Evolutionary conservation across 1,140 invertebrate species (phyloP), one percentile per base, ranked within the genome.

Genomic region (Drosophila bifasciata): DNA sequence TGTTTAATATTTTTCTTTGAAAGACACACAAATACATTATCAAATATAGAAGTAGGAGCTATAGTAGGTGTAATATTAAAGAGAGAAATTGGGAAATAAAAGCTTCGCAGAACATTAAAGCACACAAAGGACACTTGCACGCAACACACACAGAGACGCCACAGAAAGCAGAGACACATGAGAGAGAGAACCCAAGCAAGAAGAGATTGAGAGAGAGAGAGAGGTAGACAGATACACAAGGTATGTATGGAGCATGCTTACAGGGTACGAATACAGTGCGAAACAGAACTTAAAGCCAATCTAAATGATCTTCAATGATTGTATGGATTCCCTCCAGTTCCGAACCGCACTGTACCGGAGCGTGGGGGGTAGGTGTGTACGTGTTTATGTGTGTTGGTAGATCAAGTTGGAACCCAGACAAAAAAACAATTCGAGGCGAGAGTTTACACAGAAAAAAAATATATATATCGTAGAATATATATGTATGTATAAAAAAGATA

Each of bases 11-110:
- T 19, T 59, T 19, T 64, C 19, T 16, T 61, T 15, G 43, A 70
- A 56, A 66, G 23, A 81, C 62, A 77, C 59, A 85, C 61, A 89
- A 66, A 69, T 78, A 84, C 70, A 84, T 89, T 84, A 76, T 72
- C 40, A 50, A 76, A 77, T 61, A 69, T 46, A 44, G 36, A 45
- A 67, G 68, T 62, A 79, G 44, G 44, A 77, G 36, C 56, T 69
- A n/a, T n/a, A n/a, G n/a, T n/a, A 69, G 43, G 44, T 41, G 58
- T 62, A 78, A 52, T 51, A 57, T 72, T 51, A 64, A 57, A 70
- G 44, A 43, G 46, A 68, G n/a, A n/a, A 62, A 62, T 19, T 25
- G 25, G 63, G 15, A 15, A 3, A 25, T 43, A 67, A 66, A 72
- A 61, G 68, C 41, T 68, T 32, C 21, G 64, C 64, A 44, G 51